Conservation (phyloP, 2,888 invertebrate genomes). For the Diarsia dahlii region DNA sequence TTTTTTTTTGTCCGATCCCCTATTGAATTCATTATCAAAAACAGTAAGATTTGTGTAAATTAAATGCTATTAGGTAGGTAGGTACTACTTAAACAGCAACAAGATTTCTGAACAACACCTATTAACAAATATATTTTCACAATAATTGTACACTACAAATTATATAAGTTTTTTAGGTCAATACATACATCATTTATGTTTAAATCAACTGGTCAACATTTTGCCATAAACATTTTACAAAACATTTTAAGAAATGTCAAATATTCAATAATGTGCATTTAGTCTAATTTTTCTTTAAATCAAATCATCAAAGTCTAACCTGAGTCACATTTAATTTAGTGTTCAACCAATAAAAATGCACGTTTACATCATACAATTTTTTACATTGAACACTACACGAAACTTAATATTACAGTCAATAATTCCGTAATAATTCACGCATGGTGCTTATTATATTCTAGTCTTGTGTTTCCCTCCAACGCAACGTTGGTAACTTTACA, state of each 20-base stretch:
- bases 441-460: slow-evolving; percentile 65
- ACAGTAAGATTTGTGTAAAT: not conserved
- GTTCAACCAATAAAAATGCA: slow-evolving; percentile 59
- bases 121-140: slow-evolving; percentile 64
- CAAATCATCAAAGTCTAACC: slow-evolving; percentile 28
- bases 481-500: slow-evolving; percentile 77
- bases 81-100: slow-evolving; percentile 43
- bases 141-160: slow-evolving; percentile 60
- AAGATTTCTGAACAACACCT: slow-evolving; percentile 58
- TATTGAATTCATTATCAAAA: slow-evolving; percentile 1
- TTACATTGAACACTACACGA: slow-evolving; percentile 67
- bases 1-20: too few relatives aligned
- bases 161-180: slow-evolving; percentile 45
- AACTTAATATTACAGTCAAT: slow-evolving; percentile 63
- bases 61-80: slow-evolving; percentile 18
- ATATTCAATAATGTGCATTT: slow-evolving; percentile 54
- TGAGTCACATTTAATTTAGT: slow-evolving; percentile 39
- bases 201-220: slow-evolving; percentile 35
- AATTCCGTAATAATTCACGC: slow-evolving; percentile 55
- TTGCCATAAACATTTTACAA: slow-evolving; percentile 45
- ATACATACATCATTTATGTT: slow-evolving; percentile 50
- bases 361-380: slow-evolving; percentile 45
- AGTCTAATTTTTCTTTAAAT: slow-evolving; percentile 42
- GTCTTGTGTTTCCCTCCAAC: slow-evolving; percentile 71
- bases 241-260: slow-evolving; percentile 46